Conservation (phyloP, 2,113 vertebrate species). For the Centropus unirufus region DNA sequence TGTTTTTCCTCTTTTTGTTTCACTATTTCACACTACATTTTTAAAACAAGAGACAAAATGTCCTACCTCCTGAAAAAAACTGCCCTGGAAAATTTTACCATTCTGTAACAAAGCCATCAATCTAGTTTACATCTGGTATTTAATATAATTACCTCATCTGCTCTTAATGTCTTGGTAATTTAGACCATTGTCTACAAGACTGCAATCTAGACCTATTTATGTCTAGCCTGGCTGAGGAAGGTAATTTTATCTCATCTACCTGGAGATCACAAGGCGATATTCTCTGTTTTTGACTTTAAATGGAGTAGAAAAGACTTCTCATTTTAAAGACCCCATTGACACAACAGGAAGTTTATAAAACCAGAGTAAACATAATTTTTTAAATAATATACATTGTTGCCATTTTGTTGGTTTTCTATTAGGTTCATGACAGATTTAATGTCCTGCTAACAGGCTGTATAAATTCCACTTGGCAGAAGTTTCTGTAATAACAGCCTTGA, state of each 20-base stretch:
- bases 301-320: background rate
- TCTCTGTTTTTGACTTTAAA: background rate
- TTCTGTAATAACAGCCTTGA: background rate
- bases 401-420: background rate
- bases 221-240: background rate
- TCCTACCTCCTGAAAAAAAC: background rate
- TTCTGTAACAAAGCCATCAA: background rate
- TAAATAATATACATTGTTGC: background rate
- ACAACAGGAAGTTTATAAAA: background rate
- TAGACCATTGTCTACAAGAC: background rate
- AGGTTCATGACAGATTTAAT: background rate
- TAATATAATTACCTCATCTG: background rate
- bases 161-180: background rate
- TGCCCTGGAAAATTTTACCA: background rate
- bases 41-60: constrained; percentile 42
- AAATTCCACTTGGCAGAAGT: background rate
- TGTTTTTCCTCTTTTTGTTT: constrained; percentile 1
- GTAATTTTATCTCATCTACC: background rate
- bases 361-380: background rate
- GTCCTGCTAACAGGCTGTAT: background rate
- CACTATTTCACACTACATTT: background rate
- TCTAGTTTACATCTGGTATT: background rate
- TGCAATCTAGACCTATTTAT: background rate
- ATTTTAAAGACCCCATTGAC: background rate
- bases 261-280: background rate